These are phyloP conservation scores for Misgurnus mizolepis DNA, from an alignment of 2,113 vertebrate genomes.

Conservation along the genomic window DNA sequence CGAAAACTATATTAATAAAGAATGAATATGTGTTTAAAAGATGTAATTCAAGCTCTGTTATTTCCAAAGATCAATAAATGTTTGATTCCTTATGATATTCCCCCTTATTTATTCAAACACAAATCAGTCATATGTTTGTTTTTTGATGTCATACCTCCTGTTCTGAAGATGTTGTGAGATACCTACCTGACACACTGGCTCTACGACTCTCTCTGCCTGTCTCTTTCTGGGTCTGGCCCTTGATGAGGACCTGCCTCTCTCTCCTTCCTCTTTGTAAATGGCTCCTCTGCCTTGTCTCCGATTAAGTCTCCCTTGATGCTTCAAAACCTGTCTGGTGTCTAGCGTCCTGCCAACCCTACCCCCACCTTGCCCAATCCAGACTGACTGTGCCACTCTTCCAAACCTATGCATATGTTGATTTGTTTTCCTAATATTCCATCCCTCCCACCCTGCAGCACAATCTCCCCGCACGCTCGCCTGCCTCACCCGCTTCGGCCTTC, in stretches of 20 bases:
- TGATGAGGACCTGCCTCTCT: conserved; percentile 28
- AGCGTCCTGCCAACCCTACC: conserved; percentile 64
- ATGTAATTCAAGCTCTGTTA: no score
- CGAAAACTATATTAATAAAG: no score
- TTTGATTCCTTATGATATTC: no score
- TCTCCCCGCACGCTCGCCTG: not conserved
- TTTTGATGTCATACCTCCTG: conserved; percentile 3
- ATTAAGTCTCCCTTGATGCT: conserved; percentile 23
- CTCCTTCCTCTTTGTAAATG: conserved; percentile 42
- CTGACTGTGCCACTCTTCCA: conserved; percentile 53
- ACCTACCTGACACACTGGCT: conserved; percentile 48
- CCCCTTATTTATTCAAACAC: not conserved
- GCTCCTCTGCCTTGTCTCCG: conserved; percentile 30
- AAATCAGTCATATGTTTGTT: not conserved
- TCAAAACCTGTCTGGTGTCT: conserved; percentile 54
- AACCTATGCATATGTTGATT: conserved; percentile 26
- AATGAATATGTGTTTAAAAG: no score
- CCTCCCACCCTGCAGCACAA: conserved; percentile 16
- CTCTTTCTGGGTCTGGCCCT: conserved; percentile 22
- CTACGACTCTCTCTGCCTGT: conserved; percentile 24
- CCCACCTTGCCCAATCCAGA: conserved; percentile 63
- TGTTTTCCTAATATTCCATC: conserved; percentile 41
- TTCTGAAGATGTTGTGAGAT: not conserved
- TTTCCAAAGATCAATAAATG: no score
- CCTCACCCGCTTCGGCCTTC: not conserved